Evolutionary conservation across 2,113 vertebrate genomes (phyloP).

Genomic region (Crotophaga sulcirostris): DNA sequence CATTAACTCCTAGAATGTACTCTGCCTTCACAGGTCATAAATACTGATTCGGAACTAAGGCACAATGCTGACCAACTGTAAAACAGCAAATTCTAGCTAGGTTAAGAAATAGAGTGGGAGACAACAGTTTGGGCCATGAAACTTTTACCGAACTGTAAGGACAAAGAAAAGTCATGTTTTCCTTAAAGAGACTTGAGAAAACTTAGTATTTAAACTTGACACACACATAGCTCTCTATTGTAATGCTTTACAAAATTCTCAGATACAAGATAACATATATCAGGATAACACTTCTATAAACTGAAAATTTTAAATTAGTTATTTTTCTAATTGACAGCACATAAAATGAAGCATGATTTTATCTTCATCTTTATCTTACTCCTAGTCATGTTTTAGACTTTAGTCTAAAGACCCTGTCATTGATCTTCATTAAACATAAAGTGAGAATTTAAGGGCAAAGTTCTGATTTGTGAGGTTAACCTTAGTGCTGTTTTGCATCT

Average conservation of each 20-base stretch:
- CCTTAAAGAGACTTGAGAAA: conserved; percentile 11
- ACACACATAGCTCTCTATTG: background rate
- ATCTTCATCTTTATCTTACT: conserved; percentile 3
- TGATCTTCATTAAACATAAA: background rate
- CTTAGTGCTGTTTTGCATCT: conserved; percentile 4
- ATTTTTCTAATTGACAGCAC: background rate
- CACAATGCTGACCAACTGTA: background rate
- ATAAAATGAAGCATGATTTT: conserved; percentile 11
- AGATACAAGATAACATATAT: background rate
- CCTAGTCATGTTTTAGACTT: conserved; percentile 31
- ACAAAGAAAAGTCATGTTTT: background rate
- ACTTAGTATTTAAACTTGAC: background rate
- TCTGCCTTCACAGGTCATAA: conserved; percentile 1
- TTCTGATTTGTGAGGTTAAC: background rate
- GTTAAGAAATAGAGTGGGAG: conserved; percentile 23
- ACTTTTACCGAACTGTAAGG: background rate
- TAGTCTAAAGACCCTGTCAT: background rate
- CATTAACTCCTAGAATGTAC: conserved; percentile 31
- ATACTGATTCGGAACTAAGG: background rate
- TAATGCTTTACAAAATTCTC: background rate
- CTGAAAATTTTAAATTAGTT: background rate
- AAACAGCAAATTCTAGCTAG: background rate
- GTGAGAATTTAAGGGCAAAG: background rate
- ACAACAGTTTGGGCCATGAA: background rate
- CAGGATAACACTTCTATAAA: background rate